Evolutionary conservation across 1,140 invertebrate genomes (phyloP), one percentile per base, ranked within the genome.

Genomic region (Drosophila dunni): DNA sequence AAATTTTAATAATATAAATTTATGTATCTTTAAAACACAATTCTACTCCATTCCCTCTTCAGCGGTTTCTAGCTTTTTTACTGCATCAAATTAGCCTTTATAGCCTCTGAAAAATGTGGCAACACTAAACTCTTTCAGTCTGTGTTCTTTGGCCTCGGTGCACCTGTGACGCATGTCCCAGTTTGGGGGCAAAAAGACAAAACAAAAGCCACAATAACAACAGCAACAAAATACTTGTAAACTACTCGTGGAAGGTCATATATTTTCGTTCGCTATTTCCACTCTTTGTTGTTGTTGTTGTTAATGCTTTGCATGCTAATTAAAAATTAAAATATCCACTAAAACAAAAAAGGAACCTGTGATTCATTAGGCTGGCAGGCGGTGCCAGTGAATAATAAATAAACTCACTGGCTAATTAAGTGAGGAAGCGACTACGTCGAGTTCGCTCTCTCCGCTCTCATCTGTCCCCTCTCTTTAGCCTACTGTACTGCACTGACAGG

Each of bases 321-420:
- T 86, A 88, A 88, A 88, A 88, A 88, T 88, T 88, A 88, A 88
- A 88, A 88, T 88, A 89, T 89, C 80, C 74, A 80, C 80, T 81
- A 88, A 79, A 89, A 84, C 45, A 65, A 67, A 72, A 76, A 66
- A 65, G 61, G 61, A 89, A 84, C 74, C 81, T 90, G 84, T 89
- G 85, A 90, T 89, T 89, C 84, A 89, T 89, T 89, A 89, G 85
- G 84, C 84, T 75, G 81, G 63, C 72, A 74, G 83, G 81, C 83
- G 78, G 71, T 80, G 80, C 75, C 70, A 68, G 84, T 90, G 78
- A 84, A 89, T 89, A 89, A 89, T 89, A 89, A 89, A 89, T 89
- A 89, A 89, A 74, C 78, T 73, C 67, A 75, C 66, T 90, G 73
- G 85, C 84, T 89, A 89, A 89, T 89, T 89, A 89, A 89, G 84